Percentiles rank a stretch among this genome's conserved stretches.
Conservation (phyloP, 2,888 invertebrate genomes). For the Chydorus sphaericus region DNA sequence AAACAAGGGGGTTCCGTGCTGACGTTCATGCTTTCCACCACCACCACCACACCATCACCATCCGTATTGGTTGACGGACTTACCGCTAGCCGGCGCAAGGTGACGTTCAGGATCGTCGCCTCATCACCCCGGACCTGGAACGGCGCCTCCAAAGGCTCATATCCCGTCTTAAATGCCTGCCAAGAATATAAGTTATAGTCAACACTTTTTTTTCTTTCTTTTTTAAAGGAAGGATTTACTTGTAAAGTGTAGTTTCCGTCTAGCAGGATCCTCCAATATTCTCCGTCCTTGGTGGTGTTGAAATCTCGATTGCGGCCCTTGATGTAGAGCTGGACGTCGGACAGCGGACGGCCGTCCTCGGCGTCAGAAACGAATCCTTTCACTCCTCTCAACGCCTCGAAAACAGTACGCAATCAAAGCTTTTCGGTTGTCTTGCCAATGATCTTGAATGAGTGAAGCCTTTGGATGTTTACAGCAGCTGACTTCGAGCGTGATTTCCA, state of each 20-base stretch:
- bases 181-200: too few relatives aligned
- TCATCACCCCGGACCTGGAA: conserved; percentile 22
- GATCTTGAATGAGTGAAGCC: conserved; percentile 23
- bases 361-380: conserved; percentile 29
- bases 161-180: too few relatives aligned
- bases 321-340: conserved; percentile 25
- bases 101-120: conserved; percentile 22
- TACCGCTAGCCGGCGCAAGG: conserved; percentile 15
- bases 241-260: conserved; percentile 31
- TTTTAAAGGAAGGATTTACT: conserved; percentile 22
- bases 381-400: conserved; percentile 29
- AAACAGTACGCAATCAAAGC: too few relatives aligned
- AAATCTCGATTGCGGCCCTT: conserved; percentile 28
- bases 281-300: conserved; percentile 29
- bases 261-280: conserved; percentile 33
- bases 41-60: background rate
- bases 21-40: background rate
- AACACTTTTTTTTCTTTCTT: too few relatives aligned
- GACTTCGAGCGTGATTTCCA: conserved; percentile 34
- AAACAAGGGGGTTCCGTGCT: too few relatives aligned
- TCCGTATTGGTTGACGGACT: background rate
- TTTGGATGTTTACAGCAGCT: conserved; percentile 35
- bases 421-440: conserved; percentile 25
- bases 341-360: conserved; percentile 22
- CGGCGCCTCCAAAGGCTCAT: conserved; percentile 20